Percentiles rank a stretch among this genome's conserved stretches.
phyloP scores from a whole-genome alignment of 1,140 invertebrate species.

The Daktulosphaira vitifoliae region DNA sequence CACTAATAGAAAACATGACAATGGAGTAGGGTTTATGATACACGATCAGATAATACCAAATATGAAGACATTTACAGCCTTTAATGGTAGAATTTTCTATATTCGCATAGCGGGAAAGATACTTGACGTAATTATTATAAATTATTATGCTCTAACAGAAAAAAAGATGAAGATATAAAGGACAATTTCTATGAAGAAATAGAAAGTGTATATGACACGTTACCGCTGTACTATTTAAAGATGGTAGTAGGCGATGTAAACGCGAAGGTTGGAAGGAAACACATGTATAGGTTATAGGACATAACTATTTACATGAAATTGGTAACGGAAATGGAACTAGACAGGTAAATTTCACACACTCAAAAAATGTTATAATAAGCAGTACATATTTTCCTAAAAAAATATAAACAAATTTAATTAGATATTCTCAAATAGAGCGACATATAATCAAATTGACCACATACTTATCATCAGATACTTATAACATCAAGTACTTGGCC shows the following conservation, averaged over 20 bases:
- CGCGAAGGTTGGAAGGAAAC: not conserved
- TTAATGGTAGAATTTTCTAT: not conserved
- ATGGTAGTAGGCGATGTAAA: not conserved
- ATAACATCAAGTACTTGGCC: too few relatives aligned
- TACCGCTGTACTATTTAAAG: not conserved
- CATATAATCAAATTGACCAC: too few relatives aligned
- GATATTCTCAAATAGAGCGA: too few relatives aligned
- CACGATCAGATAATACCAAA: not conserved
- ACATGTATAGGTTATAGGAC: not conserved
- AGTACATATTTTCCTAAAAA: not conserved
- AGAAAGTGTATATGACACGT: not conserved
- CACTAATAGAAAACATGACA: not conserved
- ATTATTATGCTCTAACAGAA: not conserved
- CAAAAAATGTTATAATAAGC: not conserved
- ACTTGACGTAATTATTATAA: slow-evolving; percentile 3
- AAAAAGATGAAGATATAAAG: not conserved
- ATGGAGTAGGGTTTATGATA: not conserved
- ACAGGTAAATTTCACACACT: too few relatives aligned
- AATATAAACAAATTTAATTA: too few relatives aligned
- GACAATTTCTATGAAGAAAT: slow-evolving; percentile 5
- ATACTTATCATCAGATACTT: too few relatives aligned
- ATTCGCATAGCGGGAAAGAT: not conserved
- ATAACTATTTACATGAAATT: not conserved
- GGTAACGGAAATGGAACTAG: too few relatives aligned
- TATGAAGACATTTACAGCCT: not conserved